Conservation (phyloP, 2,888 invertebrate species). For the Yponomeuta cagnagella region DNA sequence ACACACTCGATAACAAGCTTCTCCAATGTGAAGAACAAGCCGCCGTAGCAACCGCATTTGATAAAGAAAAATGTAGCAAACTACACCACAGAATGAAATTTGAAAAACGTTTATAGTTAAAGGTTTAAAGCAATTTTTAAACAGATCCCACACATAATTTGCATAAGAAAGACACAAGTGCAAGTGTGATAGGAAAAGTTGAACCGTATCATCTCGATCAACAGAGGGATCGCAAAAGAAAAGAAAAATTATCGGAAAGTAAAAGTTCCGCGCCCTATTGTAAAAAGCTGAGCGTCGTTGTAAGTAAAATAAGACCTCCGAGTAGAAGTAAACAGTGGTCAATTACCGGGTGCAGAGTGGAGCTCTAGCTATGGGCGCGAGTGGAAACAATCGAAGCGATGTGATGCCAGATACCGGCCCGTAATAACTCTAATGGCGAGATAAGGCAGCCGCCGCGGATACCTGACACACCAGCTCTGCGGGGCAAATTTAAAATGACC, state of each 20-base stretch:
- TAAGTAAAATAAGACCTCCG: conserved; percentile 63
- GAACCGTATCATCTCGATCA: background rate
- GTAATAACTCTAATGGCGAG: conserved; percentile 74
- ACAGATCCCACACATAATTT: background rate
- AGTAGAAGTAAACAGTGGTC: conserved; percentile 71
- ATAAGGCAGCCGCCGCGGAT: conserved; percentile 64
- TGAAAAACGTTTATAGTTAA: background rate
- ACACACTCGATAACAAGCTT: conserved; percentile 2
- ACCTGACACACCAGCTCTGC: conserved; percentile 40
- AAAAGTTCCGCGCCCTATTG: background rate
- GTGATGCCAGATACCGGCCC: conserved; percentile 70
- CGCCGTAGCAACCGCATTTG: background rate
- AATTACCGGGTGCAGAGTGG: conserved; percentile 60
- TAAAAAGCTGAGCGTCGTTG: conserved; percentile 33
- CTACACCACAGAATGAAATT: background rate
- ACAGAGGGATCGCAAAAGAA: conserved; percentile 4
- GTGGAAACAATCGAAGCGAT: conserved; percentile 73
- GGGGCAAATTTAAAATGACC: conserved; percentile 27
- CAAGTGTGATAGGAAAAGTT: background rate
- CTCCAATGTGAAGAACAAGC: background rate
- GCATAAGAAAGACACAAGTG: background rate
- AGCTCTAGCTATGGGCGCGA: conserved; percentile 40
- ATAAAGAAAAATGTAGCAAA: background rate
- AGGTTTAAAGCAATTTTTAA: background rate
- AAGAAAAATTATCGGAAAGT: conserved; percentile 11